Evolutionary conservation across 2,888 invertebrate species (phyloP), one percentile per base, ranked within the genome.

Genomic region (Yponomeuta malinellus): DNA sequence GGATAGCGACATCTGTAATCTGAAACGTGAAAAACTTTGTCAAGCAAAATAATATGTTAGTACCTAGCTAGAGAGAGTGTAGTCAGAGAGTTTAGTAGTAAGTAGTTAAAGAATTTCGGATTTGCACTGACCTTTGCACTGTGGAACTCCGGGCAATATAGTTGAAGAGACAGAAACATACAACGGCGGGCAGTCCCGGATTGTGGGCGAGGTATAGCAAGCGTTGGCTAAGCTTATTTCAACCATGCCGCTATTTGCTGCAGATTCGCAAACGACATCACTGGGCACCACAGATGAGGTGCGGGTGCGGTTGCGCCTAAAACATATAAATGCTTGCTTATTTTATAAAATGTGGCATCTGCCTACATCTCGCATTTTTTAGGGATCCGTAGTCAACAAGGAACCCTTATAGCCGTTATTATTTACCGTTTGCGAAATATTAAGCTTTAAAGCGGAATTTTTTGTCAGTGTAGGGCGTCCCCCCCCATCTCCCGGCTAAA

Each of bases 111-210:
- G 52, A 15, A 2, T 33, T 65, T 43, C 23, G 31, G 3, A n/a
- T 63, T 68, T 65, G 43, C 33, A 33, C 31, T 23, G 64, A 76
- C 75, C 75, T 73, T 71, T 73, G 71, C 75, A 76, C 64, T 73
- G 74, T 10, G 73, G 73, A 1, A 65, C 66, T 2, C 48, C 9
- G 2, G 75, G 73, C 10, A 72, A 64, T 10, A 71, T 67, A 6
- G 71, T 72, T 15, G 87, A 82, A 75, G 88, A 85, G 1, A 95
- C 89, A 0, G 94, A 94, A 59, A 95, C 73, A 75, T 93, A 95
- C 29, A 94, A 81, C 2, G 95, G 94, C 1, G 90, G 84, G 74
- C 95, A 95, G 10, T 90, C 79, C 63, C 87, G 83, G 69, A 94
- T 93, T 15, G 85, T 86, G 33, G 80, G 80, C 68, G 88, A 83